A percentile compares a stretch with the other conserved stretches of the same genome.
Conservation (phyloP, 1,140 invertebrate species). For the Melanaphis sacchari region DNA sequence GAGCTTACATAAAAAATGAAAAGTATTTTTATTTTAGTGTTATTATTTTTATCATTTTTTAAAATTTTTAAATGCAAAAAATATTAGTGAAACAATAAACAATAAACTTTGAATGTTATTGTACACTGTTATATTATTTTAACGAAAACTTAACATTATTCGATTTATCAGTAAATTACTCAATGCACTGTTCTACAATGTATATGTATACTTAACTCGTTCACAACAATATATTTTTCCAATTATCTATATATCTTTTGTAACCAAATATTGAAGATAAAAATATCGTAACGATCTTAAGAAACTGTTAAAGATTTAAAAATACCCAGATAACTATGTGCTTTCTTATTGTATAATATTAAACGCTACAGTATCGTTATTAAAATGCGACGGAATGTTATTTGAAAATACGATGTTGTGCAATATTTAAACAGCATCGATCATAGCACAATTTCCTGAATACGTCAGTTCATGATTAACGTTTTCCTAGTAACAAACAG, state of each 20-base stretch:
- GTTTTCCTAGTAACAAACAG: neutral
- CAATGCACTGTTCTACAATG: neutral
- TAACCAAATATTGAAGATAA: neutral
- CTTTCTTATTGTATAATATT: neutral
- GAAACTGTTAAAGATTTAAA: neutral
- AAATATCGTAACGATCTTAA: neutral
- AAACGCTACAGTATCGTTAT: neutral
- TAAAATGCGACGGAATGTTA: neutral
- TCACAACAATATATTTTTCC: no score
- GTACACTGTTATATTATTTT: neutral
- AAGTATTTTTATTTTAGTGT: neutral
- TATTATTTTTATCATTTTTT: neutral
- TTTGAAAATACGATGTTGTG: neutral
- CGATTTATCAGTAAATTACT: neutral
- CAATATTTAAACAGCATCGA: neutral
- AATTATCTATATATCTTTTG: neutral
- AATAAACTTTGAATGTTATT: neutral
- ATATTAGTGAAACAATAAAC: neutral
- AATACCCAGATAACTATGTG: neutral
- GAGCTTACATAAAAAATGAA: neutral
- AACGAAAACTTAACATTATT: neutral
- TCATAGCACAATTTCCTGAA: neutral
- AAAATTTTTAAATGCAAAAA: neutral
- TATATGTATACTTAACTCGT: neutral
- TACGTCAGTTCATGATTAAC: neutral